Percentiles rank a stretch among this genome's conserved stretches.
Conservation (phyloP, 2,888 invertebrate species). For the Linnaemya tessellans region DNA sequence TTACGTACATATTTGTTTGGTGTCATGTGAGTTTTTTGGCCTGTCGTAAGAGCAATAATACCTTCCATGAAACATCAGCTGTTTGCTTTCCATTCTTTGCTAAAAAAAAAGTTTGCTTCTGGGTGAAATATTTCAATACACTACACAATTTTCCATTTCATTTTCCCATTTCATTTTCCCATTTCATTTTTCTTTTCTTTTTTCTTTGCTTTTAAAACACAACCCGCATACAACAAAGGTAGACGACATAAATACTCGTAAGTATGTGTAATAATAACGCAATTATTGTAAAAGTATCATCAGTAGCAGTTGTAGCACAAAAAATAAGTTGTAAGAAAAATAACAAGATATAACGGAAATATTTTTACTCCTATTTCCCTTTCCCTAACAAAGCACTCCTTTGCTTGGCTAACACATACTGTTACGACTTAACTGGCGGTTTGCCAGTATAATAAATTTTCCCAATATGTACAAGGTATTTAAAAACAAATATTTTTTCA, state of each 20-base stretch:
- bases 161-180: too few relatives aligned
- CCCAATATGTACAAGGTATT: conserved; percentile 45
- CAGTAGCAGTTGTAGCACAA: conserved; percentile 33
- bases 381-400: background rate
- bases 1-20: background rate
- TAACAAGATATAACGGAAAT: conserved; percentile 32
- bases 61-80: conserved; percentile 15
- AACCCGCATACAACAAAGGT: conserved; percentile 10
- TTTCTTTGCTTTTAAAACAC: background rate
- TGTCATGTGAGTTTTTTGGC: background rate
- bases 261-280: conserved; percentile 55
- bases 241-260: background rate
- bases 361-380: conserved; percentile 46
- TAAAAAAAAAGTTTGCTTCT: conserved; percentile 1
- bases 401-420: background rate
- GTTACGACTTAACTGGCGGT: conserved; percentile 47
- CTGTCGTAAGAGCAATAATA: background rate
- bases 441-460: conserved; percentile 57
- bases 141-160: conserved; percentile 9
- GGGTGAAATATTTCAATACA: conserved; percentile 26
- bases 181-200: too few relatives aligned
- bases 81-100: conserved; percentile 16
- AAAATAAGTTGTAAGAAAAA: conserved; percentile 24
- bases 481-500: conserved; percentile 63
- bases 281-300: conserved; percentile 45